Base-by-base conservation (phyloP, 2,113 vertebrate species). In the Catagonus wagneri region DNA sequence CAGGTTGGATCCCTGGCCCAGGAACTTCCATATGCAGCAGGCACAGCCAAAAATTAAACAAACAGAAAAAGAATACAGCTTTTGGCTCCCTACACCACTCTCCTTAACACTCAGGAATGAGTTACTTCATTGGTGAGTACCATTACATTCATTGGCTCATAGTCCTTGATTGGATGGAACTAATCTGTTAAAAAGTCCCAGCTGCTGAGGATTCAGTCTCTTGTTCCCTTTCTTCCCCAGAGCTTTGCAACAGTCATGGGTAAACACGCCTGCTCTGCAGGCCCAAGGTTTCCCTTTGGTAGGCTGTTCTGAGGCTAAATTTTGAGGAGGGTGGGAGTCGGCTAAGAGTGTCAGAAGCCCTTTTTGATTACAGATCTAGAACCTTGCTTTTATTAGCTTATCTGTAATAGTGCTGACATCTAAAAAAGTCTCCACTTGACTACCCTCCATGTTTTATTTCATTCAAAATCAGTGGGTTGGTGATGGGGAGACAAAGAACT, bases 321-420 rank as follows among this genome's bases (percentile, higher is more conserved):
- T 83, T 50, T 36, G 3, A 34, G 4, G 32, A 52, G 11, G 7
- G 5, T 92, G 32, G 34, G 3, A 36, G 17, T 76, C 6, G 23
- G 10, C 60, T 81, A 29, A 96, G 39, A 56, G 15, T 71, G 12
- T 66, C 83, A n/a, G 54, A 85, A 79, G 19, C 23, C 17, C 52
- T 81, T 89, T 75, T 20, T 27, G 27, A 56, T 86, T 69, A 83
- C 6, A 86, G 34, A 83, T 65, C 34, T 63, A n/a, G 29, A 95
- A 61, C 6, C 14, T 56, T 39, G 16, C 78, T 72, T 72, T 93
- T 74, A 66, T 93, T 85, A 84, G 27, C 34, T 81, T 91, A 54
- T 23, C 32, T 93, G 9, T 94, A 93, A 72, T 74, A 78, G 63
- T 68, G 12, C 58, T 95, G 32, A 56, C 44, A 15, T 90, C 76